Conservation (phyloP, 2,888 invertebrate genomes). For the Smittia sp. region DNA sequence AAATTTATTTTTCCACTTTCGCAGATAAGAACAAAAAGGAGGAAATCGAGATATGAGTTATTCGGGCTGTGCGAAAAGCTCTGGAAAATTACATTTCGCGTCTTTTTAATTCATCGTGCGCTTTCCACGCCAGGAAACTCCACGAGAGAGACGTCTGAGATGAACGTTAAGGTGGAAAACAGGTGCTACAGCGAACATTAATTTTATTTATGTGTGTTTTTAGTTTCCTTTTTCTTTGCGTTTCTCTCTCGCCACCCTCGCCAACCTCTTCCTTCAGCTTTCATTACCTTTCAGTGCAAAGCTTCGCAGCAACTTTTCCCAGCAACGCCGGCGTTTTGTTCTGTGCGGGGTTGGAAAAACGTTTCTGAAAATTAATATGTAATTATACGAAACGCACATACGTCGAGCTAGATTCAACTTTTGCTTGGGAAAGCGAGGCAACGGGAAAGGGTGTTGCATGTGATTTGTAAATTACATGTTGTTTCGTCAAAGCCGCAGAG, state of each 20-base stretch:
- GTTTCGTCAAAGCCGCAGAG: not conserved
- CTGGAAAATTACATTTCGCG: constrained; percentile 10
- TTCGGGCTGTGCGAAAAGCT: constrained; percentile 13
- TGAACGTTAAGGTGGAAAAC: constrained; percentile 35
- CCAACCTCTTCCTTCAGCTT: not conserved
- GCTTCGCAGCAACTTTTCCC: not conserved
- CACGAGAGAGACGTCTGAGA: not conserved
- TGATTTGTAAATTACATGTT: constrained; percentile 39
- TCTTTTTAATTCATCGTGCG: constrained; percentile 30
- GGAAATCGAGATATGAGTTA: not conserved
- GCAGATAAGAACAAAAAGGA: constrained; percentile 2
- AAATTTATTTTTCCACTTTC: not conserved
- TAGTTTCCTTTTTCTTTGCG: constrained; percentile 27
- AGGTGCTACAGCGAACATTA: constrained; percentile 39
- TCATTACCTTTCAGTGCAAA: constrained; percentile 18
- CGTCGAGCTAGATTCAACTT: not conserved
- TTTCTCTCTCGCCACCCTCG: not conserved
- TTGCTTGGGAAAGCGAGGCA: not conserved
- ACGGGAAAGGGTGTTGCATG: constrained; percentile 40
- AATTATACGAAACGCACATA: constrained; percentile 37
- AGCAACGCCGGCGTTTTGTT: not conserved
- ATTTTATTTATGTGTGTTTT: constrained; percentile 40
- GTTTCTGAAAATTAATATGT: constrained; percentile 38
- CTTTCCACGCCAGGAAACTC: not conserved
- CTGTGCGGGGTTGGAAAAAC: not conserved